phyloP scores from a whole-genome alignment of 2,888 invertebrate genomes.

The Bhutanitis thaidina region DNA sequence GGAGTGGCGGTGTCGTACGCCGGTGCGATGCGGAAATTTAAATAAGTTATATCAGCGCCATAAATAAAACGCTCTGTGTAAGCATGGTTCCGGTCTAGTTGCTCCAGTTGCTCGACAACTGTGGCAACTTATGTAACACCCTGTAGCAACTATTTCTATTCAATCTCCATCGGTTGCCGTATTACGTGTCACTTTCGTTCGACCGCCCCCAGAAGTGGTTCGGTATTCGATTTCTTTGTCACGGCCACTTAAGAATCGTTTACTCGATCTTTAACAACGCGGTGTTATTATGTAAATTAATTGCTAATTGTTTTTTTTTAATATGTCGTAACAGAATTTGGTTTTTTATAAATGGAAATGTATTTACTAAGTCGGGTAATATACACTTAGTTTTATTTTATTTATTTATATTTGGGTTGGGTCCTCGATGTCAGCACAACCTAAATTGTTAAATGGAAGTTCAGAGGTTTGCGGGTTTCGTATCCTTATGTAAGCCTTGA shows the following conservation, averaged over 20 bases:
- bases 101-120: constrained; percentile 44
- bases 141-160: constrained; percentile 51
- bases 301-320: too few species aligned
- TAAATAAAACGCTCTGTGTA: constrained; percentile 44
- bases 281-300: too few species aligned
- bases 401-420: too few species aligned
- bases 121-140: constrained; percentile 61
- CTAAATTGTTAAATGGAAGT: too few species aligned
- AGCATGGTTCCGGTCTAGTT: constrained; percentile 67
- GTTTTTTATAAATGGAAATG: too few species aligned
- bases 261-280: not conserved
- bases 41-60: not conserved
- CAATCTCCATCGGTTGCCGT: constrained; percentile 28
- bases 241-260: constrained; percentile 20
- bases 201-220: not conserved
- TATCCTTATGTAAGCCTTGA: too few species aligned
- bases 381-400: too few species aligned
- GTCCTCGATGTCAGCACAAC: too few species aligned
- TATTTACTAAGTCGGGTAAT: too few species aligned
- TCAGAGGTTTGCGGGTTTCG: too few species aligned
- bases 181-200: constrained; percentile 15
- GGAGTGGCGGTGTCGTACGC: not conserved
- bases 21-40: too few species aligned
- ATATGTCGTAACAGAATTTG: too few species aligned
- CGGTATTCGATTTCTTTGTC: constrained; percentile 20